Evolutionary conservation across 2,888 invertebrate species (phyloP), one percentile per base, ranked within the genome.

Genomic region (Linyphia triangularis): DNA sequence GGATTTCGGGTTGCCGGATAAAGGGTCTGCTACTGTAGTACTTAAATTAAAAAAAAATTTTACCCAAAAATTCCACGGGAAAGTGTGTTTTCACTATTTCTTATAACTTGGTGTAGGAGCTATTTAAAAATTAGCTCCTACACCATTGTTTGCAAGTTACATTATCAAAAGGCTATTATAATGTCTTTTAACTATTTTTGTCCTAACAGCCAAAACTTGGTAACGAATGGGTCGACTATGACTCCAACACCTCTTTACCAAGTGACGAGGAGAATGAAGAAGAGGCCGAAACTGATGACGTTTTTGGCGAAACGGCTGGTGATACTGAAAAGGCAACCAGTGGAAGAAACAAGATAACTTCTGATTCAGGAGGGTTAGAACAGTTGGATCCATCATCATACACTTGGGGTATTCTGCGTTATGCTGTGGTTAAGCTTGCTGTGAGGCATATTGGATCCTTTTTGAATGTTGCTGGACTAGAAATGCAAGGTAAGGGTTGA

Each of bases 401-500:
- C 93, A 97, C 98, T 77, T 99, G 99, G 99, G 95, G 96, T 92
- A 95, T 99, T 90, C 95, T 99, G 94, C 95, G 98, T 90, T 95
- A 98, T 91, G 97, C 98, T 2, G 95, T 97, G 83, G 95, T 99
- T 89, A 95, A 96, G 91, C 95, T 98, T 88, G 95, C 97, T 77
- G 96, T 97, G 91, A 94, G 95, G 90, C 96, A 97, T 92, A 93
- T 99, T 51, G 96, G 96, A 91, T 96, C 96, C 91, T 98, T 99
- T 93, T 94, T 99, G 2, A 95, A 95, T 90, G 94, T 96, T 57
- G 96, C 97, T 90, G 98, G 98, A 90, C 96, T 97, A 91, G 98
- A 98, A 93, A 95, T 96, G 93, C 95, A 96, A 93, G 97, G 97
- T 97, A 92, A 75, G 28, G 51, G 5, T 10, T 51, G n/a, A 51